Evolutionary conservation across 2,797 vertebrate genomes (phyloP), one percentile per base, ranked within the genome.

Genomic region (Anabas testudineus): DNA sequence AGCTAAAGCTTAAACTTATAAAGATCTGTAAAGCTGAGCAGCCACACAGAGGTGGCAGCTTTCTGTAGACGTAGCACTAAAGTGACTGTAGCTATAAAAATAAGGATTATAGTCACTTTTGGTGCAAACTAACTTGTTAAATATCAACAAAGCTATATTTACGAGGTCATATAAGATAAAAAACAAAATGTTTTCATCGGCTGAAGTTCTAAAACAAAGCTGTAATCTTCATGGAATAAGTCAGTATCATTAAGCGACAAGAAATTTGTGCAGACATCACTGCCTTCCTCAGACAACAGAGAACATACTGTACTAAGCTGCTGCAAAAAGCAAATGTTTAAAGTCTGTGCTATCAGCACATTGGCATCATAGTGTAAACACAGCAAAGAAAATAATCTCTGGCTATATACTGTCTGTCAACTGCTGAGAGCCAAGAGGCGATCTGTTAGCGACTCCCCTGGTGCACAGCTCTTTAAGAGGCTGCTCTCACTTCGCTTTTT

Each of bases 401-500:
- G 42, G 49, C 30, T 56, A 75, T 42, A 10, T 9, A 53, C 13
- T 51, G 62, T 37, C 60, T 71, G 59, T 68, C 34, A 43, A 53
- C 48, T 3, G 28, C 39, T 3, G 22, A 41, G 46, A 52, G 51
- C 59, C 32, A 24, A 48, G 24, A 63, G 74, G 63, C 0, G 16
- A 65, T 67, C 60, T 26, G 56, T 57, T 45, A 63, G 57, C 4
- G 32, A 18, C 54, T 66, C 63, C 73, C 42, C 30, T 4, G 74
- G 9, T 55, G 73, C 52, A n/a, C 36, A 68, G 59, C 56, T 26
- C 39, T 71, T 62, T 37, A 39, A 41, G 2, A 37, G 57, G 63
- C 52, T n/a, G 39, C 51, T 71, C 51, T 78, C 62, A 22, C 71
- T 56, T 65, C 37, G 8, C 71, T 76, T 63, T 80, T 72, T 65